These are phyloP conservation scores for Philopotamus ludificatus DNA, from an alignment of 1,140 invertebrate species.

Conservation along the genomic window DNA sequence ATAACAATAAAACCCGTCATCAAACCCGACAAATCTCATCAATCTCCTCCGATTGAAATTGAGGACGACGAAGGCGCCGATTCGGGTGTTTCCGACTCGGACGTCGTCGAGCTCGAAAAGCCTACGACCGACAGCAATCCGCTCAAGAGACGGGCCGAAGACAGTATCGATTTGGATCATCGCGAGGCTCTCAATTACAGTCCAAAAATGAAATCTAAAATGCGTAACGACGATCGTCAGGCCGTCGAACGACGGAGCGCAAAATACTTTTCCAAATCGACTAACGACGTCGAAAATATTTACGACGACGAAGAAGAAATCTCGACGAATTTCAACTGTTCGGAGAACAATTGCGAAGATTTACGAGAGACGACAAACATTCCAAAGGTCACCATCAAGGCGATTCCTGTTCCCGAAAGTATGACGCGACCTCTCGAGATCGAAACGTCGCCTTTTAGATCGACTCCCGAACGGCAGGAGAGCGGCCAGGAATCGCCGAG, in stretches of 20 bases:
- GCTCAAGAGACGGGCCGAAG: no score
- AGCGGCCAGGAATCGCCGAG: slow-evolving; percentile 55
- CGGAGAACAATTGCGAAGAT: slow-evolving; percentile 5
- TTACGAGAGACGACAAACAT: slow-evolving; percentile 21
- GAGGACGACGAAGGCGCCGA: neutral
- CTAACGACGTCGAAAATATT: neutral
- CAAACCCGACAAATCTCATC: neutral
- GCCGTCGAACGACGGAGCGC: neutral
- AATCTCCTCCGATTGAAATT: neutral
- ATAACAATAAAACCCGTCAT: slow-evolving; percentile 47
- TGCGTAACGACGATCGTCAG: no score
- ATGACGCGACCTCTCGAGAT: slow-evolving; percentile 53
- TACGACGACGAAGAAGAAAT: neutral
- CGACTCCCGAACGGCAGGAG: slow-evolving; percentile 45
- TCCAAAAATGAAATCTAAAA: no score
- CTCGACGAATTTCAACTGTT: no score
- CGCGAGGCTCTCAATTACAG: no score
- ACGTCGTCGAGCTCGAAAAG: slow-evolving; percentile 2
- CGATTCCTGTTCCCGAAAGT: slow-evolving; percentile 46
- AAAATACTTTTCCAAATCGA: neutral
- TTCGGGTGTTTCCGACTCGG: neutral
- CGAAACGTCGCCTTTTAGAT: slow-evolving; percentile 46
- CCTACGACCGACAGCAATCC: neutral
- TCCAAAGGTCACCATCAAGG: slow-evolving; percentile 40
- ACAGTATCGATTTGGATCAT: no score